Evolutionary conservation across 1,140 invertebrate genomes (phyloP).

Genomic region (Lordiphosa clarofinis): DNA sequence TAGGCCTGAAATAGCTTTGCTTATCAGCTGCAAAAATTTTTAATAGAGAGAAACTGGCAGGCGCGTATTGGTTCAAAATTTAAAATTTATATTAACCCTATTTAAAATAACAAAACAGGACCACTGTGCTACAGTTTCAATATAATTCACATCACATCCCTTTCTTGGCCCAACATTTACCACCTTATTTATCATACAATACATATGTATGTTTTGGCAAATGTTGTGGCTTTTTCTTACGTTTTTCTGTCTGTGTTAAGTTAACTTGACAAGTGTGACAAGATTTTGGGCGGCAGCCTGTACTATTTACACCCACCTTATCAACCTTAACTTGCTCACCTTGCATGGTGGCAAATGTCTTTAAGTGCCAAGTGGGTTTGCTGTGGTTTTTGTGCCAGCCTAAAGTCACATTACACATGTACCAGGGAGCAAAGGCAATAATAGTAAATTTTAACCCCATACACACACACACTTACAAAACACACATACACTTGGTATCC

Average conservation of each 20-base stretch:
- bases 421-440: conserved; percentile 38
- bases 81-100: no score
- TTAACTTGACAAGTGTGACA: conserved; percentile 70
- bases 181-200: conserved; percentile 8
- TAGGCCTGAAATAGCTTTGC: no score
- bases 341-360: conserved; percentile 24
- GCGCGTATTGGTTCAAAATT: no score
- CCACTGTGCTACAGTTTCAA: not conserved
- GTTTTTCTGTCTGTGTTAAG: conserved; percentile 17
- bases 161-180: conserved; percentile 1
- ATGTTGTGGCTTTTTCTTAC: conserved; percentile 2
- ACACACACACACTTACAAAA: not conserved
- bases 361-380: conserved; percentile 22
- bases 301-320: not conserved
- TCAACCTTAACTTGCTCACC: conserved; percentile 16
- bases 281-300: conserved; percentile 51
- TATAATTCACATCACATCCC: conserved; percentile 3
- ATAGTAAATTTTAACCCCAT: conserved; percentile 58
- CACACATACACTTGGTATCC: not conserved
- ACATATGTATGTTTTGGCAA: not conserved
- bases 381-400: conserved; percentile 45
- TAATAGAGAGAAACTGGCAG: no score
- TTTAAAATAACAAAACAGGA: no score
- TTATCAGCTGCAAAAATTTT: no score
- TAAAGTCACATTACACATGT: conserved; percentile 65